These are phyloP conservation scores for Babylonia areolata DNA, from an alignment of 1,140 invertebrate species.

Conservation along the genomic window DNA sequence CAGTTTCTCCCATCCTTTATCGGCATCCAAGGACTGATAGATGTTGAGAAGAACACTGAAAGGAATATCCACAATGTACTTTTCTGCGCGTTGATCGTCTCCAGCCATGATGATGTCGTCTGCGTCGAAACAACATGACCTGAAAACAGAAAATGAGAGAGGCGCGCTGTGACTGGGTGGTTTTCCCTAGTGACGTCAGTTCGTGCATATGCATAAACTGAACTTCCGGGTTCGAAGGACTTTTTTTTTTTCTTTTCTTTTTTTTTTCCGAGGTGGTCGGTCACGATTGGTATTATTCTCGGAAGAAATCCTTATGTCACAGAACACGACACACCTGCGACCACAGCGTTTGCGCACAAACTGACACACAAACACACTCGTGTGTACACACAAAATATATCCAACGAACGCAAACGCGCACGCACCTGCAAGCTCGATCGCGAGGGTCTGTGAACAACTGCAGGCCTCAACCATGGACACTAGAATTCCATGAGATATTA, in stretches of 20 bases:
- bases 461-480: too few species aligned
- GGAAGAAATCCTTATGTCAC: too few species aligned
- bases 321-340: not conserved
- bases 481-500: too few species aligned
- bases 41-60: slow-evolving; percentile 44
- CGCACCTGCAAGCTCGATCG: too few species aligned
- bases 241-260: too few species aligned
- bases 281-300: too few species aligned
- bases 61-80: slow-evolving; percentile 22
- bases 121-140: slow-evolving; percentile 16
- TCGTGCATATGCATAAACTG: slow-evolving; percentile 30
- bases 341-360: too few species aligned
- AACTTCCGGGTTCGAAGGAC: slow-evolving; percentile 30
- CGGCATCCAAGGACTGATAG: slow-evolving; percentile 46
- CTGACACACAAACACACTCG: not conserved
- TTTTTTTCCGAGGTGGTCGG: too few species aligned
- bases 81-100: slow-evolving; percentile 18
- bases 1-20: slow-evolving; percentile 50
- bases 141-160: slow-evolving; percentile 6
- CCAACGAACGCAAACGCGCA: too few species aligned
- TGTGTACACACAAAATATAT: not conserved
- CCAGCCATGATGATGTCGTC: slow-evolving; percentile 23
- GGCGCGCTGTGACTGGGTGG: not conserved
- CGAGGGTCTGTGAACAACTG: too few species aligned
- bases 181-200: slow-evolving; percentile 11